These are phyloP conservation scores for Phalloptychus januarius DNA, from an alignment of 2,797 vertebrate genomes.

Conservation along the genomic window DNA sequence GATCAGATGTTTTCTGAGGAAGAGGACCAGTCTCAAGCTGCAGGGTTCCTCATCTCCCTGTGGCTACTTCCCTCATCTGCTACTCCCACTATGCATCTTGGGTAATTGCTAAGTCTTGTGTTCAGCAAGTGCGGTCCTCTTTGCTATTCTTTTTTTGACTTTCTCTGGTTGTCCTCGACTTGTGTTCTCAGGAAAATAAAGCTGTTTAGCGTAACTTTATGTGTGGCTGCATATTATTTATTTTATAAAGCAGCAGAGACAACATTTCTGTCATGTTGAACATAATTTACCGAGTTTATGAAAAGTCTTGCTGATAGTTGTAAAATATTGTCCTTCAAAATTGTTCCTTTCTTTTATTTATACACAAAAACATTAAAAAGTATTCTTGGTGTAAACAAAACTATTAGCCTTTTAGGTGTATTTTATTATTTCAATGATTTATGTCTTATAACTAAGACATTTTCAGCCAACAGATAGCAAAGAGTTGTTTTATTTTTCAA, in stretches of 20 bases:
- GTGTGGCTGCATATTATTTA: not conserved
- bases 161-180: not conserved
- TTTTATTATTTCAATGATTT: not conserved
- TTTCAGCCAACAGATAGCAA: not conserved
- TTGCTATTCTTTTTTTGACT: not conserved
- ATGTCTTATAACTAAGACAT: not conserved
- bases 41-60: slow-evolving; percentile 29
- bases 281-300: not conserved
- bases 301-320: not conserved
- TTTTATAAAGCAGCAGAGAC: not conserved
- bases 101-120: slow-evolving; percentile 21
- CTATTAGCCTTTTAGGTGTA: not conserved
- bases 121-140: not conserved
- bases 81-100: slow-evolving; percentile 30
- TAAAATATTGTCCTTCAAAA: not conserved
- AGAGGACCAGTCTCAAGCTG: slow-evolving; percentile 40
- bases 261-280: not conserved
- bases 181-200: not conserved
- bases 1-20: slow-evolving; percentile 47
- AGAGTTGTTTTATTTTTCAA: not conserved
- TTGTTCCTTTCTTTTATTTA: not conserved
- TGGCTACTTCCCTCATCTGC: slow-evolving; percentile 10
- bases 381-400: not conserved
- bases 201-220: not conserved
- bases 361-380: not conserved